phyloP scores from a whole-genome alignment of 1,140 invertebrate genomes.

The Sipha flava region DNA sequence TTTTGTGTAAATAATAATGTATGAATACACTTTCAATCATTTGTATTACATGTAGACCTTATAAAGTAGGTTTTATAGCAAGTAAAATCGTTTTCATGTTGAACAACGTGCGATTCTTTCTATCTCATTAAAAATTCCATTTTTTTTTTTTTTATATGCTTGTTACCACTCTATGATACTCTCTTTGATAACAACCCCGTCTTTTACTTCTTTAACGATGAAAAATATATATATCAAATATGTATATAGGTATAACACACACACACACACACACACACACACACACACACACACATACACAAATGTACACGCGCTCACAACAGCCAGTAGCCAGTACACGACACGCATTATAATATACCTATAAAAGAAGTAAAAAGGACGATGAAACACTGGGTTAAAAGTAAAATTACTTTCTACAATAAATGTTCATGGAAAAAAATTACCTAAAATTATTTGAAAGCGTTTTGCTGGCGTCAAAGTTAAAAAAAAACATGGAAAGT shows the following conservation, averaged over 20 bases:
- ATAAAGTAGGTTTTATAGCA: neutral
- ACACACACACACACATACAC: too few species aligned
- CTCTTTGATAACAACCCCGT: neutral
- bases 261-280: too few species aligned
- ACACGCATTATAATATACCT: neutral
- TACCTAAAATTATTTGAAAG: neutral
- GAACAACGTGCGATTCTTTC: neutral
- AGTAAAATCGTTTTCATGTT: neutral
- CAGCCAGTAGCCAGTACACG: too few species aligned
- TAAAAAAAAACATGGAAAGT: neutral
- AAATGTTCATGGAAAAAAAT: neutral
- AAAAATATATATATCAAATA: neutral
- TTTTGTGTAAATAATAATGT: neutral
- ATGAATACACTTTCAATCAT: neutral
- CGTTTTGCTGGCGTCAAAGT: neutral
- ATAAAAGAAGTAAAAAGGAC: neutral
- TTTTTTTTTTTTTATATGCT: neutral
- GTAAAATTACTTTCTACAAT: neutral
- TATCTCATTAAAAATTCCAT: constrained; percentile 5
- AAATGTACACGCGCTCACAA: too few species aligned
- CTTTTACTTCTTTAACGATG: neutral
- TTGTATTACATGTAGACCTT: neutral
- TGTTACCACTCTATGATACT: neutral
- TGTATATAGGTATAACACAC: neutral
- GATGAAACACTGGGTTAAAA: neutral